Evolutionary conservation across 2,797 vertebrate genomes (phyloP).

Genomic region (Anableps anableps): DNA sequence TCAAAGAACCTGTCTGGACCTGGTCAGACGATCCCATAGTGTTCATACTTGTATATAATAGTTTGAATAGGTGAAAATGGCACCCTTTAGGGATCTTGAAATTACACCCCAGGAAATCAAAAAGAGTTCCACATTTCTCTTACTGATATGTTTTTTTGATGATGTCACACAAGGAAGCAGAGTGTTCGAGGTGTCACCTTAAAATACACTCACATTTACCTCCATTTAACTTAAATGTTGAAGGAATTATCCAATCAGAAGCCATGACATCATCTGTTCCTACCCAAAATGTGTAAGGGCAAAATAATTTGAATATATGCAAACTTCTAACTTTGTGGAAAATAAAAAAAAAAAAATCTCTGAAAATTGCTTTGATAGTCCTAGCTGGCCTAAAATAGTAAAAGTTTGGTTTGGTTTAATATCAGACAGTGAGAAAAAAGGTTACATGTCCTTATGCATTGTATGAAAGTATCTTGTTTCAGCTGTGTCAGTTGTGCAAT

Average conservation of each 20-base stretch:
- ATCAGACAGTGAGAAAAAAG: background rate
- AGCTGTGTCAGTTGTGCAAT: background rate
- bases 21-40: too few relatives aligned
- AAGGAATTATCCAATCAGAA: background rate
- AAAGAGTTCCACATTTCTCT: too few relatives aligned
- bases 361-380: background rate
- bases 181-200: background rate
- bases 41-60: too few relatives aligned
- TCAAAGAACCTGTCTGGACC: too few relatives aligned
- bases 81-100: background rate
- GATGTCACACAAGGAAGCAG: too few relatives aligned
- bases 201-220: background rate
- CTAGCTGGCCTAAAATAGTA: background rate
- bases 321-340: background rate
- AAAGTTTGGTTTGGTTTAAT: background rate
- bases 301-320: background rate
- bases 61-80: background rate
- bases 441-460: background rate
- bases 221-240: background rate
- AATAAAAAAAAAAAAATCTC: too few relatives aligned
- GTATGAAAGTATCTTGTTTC: background rate
- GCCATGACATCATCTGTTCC: background rate
- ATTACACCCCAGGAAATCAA: too few relatives aligned
- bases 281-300: background rate
- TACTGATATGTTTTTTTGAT: background rate